Evolutionary conservation across 2,797 vertebrate species (phyloP).

Genomic region (Myotis myotis): DNA sequence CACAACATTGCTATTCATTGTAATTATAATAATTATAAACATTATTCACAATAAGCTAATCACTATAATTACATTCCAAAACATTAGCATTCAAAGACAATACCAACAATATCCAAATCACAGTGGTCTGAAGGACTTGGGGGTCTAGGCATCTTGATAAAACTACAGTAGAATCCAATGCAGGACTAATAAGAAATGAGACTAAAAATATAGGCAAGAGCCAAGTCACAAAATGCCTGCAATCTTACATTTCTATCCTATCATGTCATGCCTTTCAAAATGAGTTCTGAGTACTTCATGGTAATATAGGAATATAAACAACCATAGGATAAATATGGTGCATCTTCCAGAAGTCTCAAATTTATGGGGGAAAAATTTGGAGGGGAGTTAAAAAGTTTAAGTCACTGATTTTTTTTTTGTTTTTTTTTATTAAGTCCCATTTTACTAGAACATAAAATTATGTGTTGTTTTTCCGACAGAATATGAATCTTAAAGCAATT

Average conservation of each 20-base stretch:
- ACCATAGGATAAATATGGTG: not conserved
- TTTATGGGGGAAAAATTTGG: not conserved
- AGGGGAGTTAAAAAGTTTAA: conserved; percentile 9
- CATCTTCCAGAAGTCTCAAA: not conserved
- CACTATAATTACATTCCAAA: conserved; percentile 10
- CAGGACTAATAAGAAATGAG: not conserved
- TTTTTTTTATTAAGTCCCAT: conserved; percentile 6
- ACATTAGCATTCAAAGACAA: not conserved
- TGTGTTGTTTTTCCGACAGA: not conserved
- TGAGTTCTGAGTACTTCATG: not conserved
- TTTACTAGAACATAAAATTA: not conserved
- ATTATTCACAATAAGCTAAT: not conserved
- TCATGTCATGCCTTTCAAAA: not conserved
- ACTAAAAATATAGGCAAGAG: not conserved
- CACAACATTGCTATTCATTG: not conserved
- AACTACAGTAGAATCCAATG: not conserved
- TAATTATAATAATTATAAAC: not conserved
- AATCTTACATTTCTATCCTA: not conserved
- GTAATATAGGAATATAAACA: not conserved
- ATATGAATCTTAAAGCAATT: not conserved
- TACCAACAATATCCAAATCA: not conserved
- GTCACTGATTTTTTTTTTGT: not conserved
- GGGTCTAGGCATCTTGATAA: not conserved
- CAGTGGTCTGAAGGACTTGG: not conserved
- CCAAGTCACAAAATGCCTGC: not conserved